Evolutionary conservation across 2,888 invertebrate species (phyloP), one percentile per base, ranked within the genome.

Genomic region (Stenoptilia bipunctidactyla): DNA sequence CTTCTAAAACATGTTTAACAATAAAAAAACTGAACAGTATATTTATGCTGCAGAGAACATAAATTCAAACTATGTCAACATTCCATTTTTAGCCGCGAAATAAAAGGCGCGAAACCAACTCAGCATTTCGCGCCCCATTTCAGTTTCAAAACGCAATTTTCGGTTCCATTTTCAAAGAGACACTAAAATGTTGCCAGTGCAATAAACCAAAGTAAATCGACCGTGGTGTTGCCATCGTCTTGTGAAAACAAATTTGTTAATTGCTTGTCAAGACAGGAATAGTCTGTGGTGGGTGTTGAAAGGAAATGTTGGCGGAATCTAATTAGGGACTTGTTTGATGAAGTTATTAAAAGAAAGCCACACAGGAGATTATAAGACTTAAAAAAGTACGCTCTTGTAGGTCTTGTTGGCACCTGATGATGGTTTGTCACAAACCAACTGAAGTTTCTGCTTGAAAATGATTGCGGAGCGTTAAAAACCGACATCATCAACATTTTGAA

Each of bases 161-260:
- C 72, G 62, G 69, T 71, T 71, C 66, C 68, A 70, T 64, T 71
- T 72, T 71, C 72, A 71, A 72, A 74, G 65, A 58, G 64, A 65
- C 59, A 63, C 67, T 75, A 76, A 74, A 76, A 73, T 76, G 77
- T 76, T 74, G 79, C 72, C 65, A 61, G 57, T 27, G 67, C 56
- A 63, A 77, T 79, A 79, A 79, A 79, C 55, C 56, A 71, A 45
- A 43, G 54, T 56, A 57, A 67, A 58, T 59, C 61, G 61, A 69
- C 58, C 76, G 73, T 71, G 48, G 52, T 56, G 64, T 57, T 71
- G 69, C 63, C 66, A 46, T 56, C 50, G 49, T 51, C 52, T 58
- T 55, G 30, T 53, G 64, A 61, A 66, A 67, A 76, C 77, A 79
- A 79, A 77, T 80, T 80, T 70, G 75, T 75, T 79, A 79, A 79